These are phyloP conservation scores for Syngnathoides biaculeatus DNA, from an alignment of 2,113 vertebrate species.

Conservation along the genomic window DNA sequence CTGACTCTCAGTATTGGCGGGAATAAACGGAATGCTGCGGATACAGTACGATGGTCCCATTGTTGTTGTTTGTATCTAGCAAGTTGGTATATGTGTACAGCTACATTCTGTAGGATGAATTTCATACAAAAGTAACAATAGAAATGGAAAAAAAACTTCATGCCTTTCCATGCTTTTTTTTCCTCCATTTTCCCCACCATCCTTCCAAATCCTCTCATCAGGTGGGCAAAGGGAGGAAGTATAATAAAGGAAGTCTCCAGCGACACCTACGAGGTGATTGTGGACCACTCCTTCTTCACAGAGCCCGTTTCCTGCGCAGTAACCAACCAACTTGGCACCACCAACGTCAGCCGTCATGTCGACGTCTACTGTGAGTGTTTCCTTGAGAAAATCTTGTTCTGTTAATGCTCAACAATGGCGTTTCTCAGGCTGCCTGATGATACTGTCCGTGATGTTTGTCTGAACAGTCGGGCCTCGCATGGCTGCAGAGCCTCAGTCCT, in stretches of 20 bases:
- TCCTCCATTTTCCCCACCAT: slow-evolving; percentile 16
- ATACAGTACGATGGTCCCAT: slow-evolving; percentile 20
- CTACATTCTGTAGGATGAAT: slow-evolving; percentile 41
- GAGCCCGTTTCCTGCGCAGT: slow-evolving; percentile 96
- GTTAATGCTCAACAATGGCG: slow-evolving; percentile 12
- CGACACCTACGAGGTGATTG: slow-evolving; percentile 87
- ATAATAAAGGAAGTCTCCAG: slow-evolving; percentile 89
- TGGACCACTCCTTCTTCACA: slow-evolving; percentile 94
- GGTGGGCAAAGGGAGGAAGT: slow-evolving; percentile 95
- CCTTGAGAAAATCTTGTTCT: not conserved
- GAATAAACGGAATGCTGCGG: slow-evolving; percentile 26
- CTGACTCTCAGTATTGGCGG: slow-evolving; percentile 32
- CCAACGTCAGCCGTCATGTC: slow-evolving; percentile 94
- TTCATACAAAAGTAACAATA: not conserved
- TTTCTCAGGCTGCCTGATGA: slow-evolving; percentile 4
- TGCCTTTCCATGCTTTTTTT: slow-evolving; percentile 24
- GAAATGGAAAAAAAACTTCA: slow-evolving; percentile 13
- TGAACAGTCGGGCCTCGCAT: slow-evolving; percentile 90
- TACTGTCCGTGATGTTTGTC: slow-evolving; percentile 9
- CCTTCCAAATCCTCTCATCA: slow-evolving; percentile 53
- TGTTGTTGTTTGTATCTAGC: slow-evolving; percentile 46
- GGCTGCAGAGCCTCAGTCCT: slow-evolving; percentile 89
- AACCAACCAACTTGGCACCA: slow-evolving; percentile 92
- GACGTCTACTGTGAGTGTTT: slow-evolving; percentile 92
- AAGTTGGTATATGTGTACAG: not conserved